Evolutionary conservation across 2,797 vertebrate species (phyloP), one percentile per base, ranked within the genome.

Genomic region (Parauchenoglanis punctatus): DNA sequence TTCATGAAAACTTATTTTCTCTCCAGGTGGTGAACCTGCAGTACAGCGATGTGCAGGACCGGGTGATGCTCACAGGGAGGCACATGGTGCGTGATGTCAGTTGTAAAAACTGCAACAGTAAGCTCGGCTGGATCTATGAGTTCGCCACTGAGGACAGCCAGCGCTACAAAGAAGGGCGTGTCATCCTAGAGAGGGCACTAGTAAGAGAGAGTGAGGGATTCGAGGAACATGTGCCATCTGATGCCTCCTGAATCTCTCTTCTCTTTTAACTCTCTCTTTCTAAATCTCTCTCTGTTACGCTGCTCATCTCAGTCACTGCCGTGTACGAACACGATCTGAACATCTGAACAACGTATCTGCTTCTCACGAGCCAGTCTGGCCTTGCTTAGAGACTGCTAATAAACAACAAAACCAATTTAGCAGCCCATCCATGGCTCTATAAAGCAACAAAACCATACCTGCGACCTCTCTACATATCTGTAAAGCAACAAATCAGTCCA

Each of bases 91-190:
- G 98, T 25, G 98, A 99, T 0, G 98, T 99, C 94, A 99, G 98
- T 96, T 99, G 98, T 95, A 99, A 99, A 94, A 99, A 99, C 96
- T 99, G 98, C 96, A 99, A 98, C 96, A 99, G 98, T 95, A 99
- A 99, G 93, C 94, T 99, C 93, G 98, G 98, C 13, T 99, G 98
- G 98, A 99, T 99, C 96, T 99, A 99, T 85, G 98, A 99, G 94
- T 99, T 99, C 89, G 98, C 98, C 75, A 99, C 98, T 0, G 98
- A 99, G 95, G 98, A 99, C 95, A 99, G 98, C 93, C 98, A 99
- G 95, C 97, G 98, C 87, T 99, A 99, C 94, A 99, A 99, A 92
- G 98, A 99, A 87, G 98, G 98, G 2, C 97, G 98, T 0, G 98
- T 99, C 89, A 99, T 99, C 94, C 96, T 99, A 96, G 98, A 99